Evolutionary conservation across 2,113 vertebrate genomes (phyloP), one percentile per base, ranked within the genome.

Genomic region (Ictalurus punctatus): DNA sequence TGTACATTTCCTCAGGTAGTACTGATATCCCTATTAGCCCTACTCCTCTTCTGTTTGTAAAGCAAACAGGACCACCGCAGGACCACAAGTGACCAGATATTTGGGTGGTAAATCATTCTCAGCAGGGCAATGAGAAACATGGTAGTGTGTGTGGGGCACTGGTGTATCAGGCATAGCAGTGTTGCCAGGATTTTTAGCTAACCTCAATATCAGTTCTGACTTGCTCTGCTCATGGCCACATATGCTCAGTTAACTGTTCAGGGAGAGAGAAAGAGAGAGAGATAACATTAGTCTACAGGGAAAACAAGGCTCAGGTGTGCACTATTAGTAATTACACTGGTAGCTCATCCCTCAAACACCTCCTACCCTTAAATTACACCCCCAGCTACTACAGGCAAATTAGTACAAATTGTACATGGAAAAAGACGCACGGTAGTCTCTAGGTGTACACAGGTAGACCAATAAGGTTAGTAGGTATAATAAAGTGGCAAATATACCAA

Each of bases 261-360:
- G 12, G n/a, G 7, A 34, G 16, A 37, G 63, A 65, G 69, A 37
- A 21, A 37, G 63, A 27, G 6, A 69, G 67, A 71, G 27, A 34
- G 21, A 44, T 40, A 21, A 76, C 10, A 44, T 44, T 23, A 44
- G 9, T 44, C 1, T 44, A 25, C 19, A 44, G 21, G 21, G 8
- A 16, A 79, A 79, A 79, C 23, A 79, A 6, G 76, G 76, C 76
- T 79, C 76, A 79, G 76, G 40, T 79, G 76, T 48, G 44, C 23
- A 23, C 40, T 6, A 78, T 76, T 76, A 44, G 19, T 76, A 19
- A 25, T 76, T 23, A 76, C 40, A 76, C 37, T 3, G 2, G 21
- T 25, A 44, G 19, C 19, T 44, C 71, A 3, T 74, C 71, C 34
- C 34, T 19, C 37, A 37, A 40, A 23, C 34, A 74, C 34, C 17